phyloP scores from a whole-genome alignment of 2,113 vertebrate genomes.

The Athene cunicularia region DNA sequence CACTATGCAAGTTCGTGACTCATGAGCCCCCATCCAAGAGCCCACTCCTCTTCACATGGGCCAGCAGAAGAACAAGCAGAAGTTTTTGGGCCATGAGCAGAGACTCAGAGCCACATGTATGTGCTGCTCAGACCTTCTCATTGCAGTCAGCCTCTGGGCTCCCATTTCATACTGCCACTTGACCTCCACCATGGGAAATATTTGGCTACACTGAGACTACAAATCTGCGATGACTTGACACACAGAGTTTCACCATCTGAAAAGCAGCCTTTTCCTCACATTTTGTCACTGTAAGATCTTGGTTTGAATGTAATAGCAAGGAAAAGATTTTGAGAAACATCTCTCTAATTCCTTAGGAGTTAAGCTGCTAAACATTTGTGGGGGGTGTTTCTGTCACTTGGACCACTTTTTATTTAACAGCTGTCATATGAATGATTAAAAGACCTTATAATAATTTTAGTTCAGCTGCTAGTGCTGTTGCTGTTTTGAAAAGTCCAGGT shows the following conservation, averaged over 20 bases:
- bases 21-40: neutral
- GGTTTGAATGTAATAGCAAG: neutral
- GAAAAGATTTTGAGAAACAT: neutral
- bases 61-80: neutral
- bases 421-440: neutral
- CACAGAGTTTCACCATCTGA: neutral
- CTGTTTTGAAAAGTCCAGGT: neutral
- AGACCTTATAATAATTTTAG: neutral
- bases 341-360: neutral
- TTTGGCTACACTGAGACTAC: neutral
- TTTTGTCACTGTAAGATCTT: neutral
- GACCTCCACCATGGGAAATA: neutral
- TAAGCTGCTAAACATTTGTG: neutral
- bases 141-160: neutral
- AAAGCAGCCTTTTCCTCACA: neutral
- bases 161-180: neutral
- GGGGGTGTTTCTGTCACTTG: neutral
- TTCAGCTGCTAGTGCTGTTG: neutral
- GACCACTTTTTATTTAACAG: neutral
- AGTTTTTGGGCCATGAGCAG: neutral
- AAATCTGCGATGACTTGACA: neutral
- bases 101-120: neutral
- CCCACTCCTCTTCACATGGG: accelerated
- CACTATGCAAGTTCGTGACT: accelerated
- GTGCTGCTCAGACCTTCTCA: neutral